Evolutionary conservation across 1,140 invertebrate species (phyloP), one percentile per base, ranked within the genome.

Genomic region (Drosophila teissieri): DNA sequence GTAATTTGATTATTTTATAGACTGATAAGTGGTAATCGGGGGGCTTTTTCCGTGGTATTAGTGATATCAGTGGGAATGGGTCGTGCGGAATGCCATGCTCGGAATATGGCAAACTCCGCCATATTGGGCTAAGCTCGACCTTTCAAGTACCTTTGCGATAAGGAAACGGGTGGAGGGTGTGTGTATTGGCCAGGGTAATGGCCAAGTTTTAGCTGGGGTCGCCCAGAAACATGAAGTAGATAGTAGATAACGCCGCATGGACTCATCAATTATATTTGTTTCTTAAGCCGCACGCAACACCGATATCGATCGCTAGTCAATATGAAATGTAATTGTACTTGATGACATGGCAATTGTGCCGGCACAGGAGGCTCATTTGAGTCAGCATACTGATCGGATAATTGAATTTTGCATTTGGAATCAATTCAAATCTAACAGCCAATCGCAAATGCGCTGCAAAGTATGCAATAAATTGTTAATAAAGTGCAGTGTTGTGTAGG

Each of bases 1-100:
- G 72, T 65, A 45, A 65, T 52, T 75, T 75, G 73, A 65, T 76
- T 76, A 76, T 67, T 75, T 65, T 75, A 75, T 76, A 58, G 58
- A 64, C 72, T 76, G 72, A 75, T 76, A 76, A 53, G 24, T 36
- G 36, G 52, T 56, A 69, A 70, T 70, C 67, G 67, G 31, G 22
- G 4, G 42, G 48, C 48, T 31, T 27, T 37, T 56, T 24, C 6
- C 17, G 14, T 37, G 49, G 67, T 56, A 10, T 69, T 70, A 48
- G 51, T 49, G 51, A 70, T 72, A 70, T 70, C 62, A 69, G 67
- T 48, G 7, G 51, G 51, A 55, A 39, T 70, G 65, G 51, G 51
- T 70, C 68, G 68, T 72, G 68, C 67, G 68, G 68, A 36, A 49
- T 57, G 65, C 48, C 65, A 70, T 68, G 61, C 12, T 27, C 19